Base-by-base conservation (phyloP, 2,888 invertebrate species). In the Drosophila kambysellisi region DNA sequence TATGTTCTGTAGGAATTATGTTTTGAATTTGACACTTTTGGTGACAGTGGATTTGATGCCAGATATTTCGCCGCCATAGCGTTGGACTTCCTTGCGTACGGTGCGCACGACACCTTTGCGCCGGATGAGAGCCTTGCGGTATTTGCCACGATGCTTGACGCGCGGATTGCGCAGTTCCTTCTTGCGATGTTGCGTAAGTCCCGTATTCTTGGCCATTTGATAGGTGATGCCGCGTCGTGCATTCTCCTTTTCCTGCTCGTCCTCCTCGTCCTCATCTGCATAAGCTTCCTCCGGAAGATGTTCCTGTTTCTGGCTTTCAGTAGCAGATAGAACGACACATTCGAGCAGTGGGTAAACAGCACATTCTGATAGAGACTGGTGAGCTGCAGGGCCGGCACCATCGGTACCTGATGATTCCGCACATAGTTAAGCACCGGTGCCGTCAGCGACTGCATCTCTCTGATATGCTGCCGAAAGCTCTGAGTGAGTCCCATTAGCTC, bases 131-230 rank as follows among this genome's bases (percentile, higher is more conserved):
- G 99, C 99, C 93, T 98, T 98, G 74, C 97, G 95, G 93, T 96
- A 99, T 93, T 99, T 99, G 82, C 96, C 96, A 85, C 97, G 96
- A 92, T 99, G 97, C 93, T 98, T 99, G 7, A 99, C 98, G 89
- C 99, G 95, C 0, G 99, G 99, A 95, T 99, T 99, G 74, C 98
- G 95, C 84, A 96, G 95, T 91, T 98, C 98, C 93, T 98, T 99
- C 94, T 97, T 98, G 77, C 98, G 95, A 82, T 96, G 95, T 0
- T 98, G 98, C 43, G 96, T 98, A 25, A 99, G 94, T 20, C 99
- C 99, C 93, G 98, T 99, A 92, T 99, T 99, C 93, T 99, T 99
- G 29, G 97, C 96, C 91, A 99, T 99, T 95, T 98, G 95, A 92
- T 98, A 98, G 3, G 97, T 98, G 77, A 99, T 98, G 60, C 95